Evolutionary conservation across 2,113 vertebrate species (phyloP).

Genomic region (Egretta garzetta): DNA sequence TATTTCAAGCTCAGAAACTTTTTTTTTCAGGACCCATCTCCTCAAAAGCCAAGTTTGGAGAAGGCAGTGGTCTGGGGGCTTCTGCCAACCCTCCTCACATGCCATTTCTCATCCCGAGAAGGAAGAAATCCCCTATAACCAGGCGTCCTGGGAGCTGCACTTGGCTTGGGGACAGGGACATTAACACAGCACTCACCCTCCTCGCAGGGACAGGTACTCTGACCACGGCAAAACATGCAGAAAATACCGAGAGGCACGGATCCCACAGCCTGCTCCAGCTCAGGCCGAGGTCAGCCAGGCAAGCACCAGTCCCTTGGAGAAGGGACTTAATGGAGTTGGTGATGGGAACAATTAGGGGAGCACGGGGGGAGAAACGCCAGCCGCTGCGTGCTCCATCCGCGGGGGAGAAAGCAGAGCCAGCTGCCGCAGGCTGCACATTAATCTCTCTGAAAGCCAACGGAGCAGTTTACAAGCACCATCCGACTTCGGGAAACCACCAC

Average conservation of each 20-base stretch:
- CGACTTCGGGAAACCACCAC: background rate
- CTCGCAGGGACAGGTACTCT: background rate
- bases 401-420: background rate
- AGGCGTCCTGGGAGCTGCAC: background rate
- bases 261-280: background rate
- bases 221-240: background rate
- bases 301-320: background rate
- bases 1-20: background rate
- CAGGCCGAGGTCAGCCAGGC: background rate
- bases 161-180: background rate
- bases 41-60: background rate
- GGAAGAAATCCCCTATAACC: background rate
- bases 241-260: background rate
- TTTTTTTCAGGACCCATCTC: background rate
- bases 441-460: background rate
- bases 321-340: background rate
- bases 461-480: background rate
- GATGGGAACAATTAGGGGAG: background rate
- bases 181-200: background rate
- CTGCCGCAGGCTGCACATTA: background rate
- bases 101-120: background rate
- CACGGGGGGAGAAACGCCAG: background rate
- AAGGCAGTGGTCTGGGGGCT: rapidly evolving
- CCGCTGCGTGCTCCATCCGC: rapidly evolving
- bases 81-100: background rate